phyloP scores from a whole-genome alignment of 2,888 invertebrate genomes.

The Tortrix viridana region DNA sequence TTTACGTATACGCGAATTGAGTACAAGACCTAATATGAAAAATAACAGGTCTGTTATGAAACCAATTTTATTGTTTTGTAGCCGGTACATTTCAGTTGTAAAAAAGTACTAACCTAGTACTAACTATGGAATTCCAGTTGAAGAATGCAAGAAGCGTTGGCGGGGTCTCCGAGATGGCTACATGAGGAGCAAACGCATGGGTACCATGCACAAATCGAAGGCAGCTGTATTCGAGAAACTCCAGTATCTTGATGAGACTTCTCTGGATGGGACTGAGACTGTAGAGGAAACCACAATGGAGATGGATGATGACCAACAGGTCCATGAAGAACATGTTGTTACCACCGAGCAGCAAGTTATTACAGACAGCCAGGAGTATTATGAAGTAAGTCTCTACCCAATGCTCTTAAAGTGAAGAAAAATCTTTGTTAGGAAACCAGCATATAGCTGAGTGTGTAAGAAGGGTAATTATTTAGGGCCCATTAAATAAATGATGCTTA shows the following conservation, averaged over 20 bases:
- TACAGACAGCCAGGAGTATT: slow-evolving; percentile 77
- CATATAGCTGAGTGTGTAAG: too few species aligned
- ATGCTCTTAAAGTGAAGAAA: background rate
- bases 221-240: slow-evolving; percentile 68
- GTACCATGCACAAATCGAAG: slow-evolving; percentile 67
- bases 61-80: too few species aligned
- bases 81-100: too few species aligned
- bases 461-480: too few species aligned
- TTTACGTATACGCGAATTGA: too few species aligned
- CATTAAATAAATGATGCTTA: too few species aligned
- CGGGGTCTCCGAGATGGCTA: slow-evolving; percentile 81
- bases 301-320: slow-evolving; percentile 23
- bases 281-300: slow-evolving; percentile 37
- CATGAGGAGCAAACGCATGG: slow-evolving; percentile 75
- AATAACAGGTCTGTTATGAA: too few species aligned
- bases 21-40: too few species aligned
- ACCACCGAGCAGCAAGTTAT: slow-evolving; percentile 67
- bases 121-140: slow-evolving; percentile 64
- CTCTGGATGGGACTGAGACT: slow-evolving; percentile 50
- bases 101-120: too few species aligned
- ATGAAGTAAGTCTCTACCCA: slow-evolving; percentile 59
- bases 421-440: too few species aligned
- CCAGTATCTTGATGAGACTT: slow-evolving; percentile 61
- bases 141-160: slow-evolving; percentile 84
- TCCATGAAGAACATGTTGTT: slow-evolving; percentile 45